A percentile compares a stretch with the other conserved stretches of the same genome.
These are phyloP conservation scores for Seira ritae DNA, from an alignment of 2,888 invertebrate genomes.

Conservation along the genomic window DNA sequence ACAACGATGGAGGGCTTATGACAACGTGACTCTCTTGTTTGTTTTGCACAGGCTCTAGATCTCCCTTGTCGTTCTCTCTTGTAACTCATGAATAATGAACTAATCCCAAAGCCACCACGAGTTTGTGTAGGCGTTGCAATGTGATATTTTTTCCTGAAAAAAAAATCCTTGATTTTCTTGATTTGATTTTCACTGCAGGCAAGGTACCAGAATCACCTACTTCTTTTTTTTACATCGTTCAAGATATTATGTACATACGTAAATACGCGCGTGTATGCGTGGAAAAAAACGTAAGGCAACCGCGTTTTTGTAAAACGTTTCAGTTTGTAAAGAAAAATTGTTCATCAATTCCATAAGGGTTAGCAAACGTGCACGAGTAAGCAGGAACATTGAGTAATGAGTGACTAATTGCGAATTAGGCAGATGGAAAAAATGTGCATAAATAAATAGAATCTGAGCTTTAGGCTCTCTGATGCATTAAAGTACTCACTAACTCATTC, in stretches of 20 bases:
- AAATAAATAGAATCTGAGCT: background rate
- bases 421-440: background rate
- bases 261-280: background rate
- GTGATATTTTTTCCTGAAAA: conserved; percentile 47
- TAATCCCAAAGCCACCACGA: conserved; percentile 25
- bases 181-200: conserved; percentile 5
- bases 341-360: background rate
- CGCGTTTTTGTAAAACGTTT: background rate
- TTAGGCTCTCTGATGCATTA: background rate
- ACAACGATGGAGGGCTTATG: background rate
- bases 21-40: conserved; percentile 1
- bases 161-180: conserved; percentile 36
- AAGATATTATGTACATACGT: too few relatives aligned
- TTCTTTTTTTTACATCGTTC: background rate
- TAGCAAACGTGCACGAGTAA: conserved; percentile 17
- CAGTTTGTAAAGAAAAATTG: background rate
- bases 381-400: background rate
- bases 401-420: conserved; percentile 26
- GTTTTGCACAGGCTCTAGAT: background rate
- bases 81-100: background rate
- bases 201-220: conserved; percentile 23
- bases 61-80: background rate
- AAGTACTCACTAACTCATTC: too few relatives aligned
- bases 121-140: conserved; percentile 53
- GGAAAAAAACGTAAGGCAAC: too few relatives aligned